Evolutionary conservation across 1,140 invertebrate species (phyloP), one percentile per base, ranked within the genome.

Genomic region (Meloidogyne hapla): DNA sequence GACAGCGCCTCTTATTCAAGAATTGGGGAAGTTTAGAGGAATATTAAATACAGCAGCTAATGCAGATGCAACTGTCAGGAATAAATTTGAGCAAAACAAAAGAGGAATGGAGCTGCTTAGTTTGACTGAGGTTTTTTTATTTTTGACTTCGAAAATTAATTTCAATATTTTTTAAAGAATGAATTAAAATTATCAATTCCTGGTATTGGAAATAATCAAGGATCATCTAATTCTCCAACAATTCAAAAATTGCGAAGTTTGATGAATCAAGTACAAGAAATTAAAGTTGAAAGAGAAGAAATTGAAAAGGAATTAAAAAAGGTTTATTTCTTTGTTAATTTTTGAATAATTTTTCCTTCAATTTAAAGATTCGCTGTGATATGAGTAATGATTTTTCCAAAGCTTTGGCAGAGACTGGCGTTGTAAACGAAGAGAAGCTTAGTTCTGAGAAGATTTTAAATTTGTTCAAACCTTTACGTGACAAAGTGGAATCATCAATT

Each of bases 1-100:
- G 38, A 98, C 95, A 2, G 92, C 93, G 86, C 92, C 94, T 80
- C 93, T 97, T 86, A 90, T 90, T 74, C 90, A 91, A 15, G 96
- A 97, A 90, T 90, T 92, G 63, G 90, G 90, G 77, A 97, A 98
- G 88, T 99, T 99, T 88, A 90, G 92, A 15, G 88, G 86, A 48
- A 96, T 13, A 79, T 82, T 65, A 77, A 18, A 67, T 6, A 67
- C 65, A 67, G 65, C 65, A 66, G 48, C 77, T 77, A 21, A 78
- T 67, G 92, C 92, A 63, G 92, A 93, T 87, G 90, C 84, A 76
- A 88, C 93, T 75, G 93, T 98, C 75, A 91, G 92, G 75, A 91
- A 93, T 69, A 98, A 96, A 74, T 81, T 79, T n/a, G 77, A 81
- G 13, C 25, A 25, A 10, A 82, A 75, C 25, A 71, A 23, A 12